Percentiles rank a stretch among this genome's conserved stretches.
Conservation (phyloP, 2,113 vertebrate genomes). For the Fulmarus glacialis region DNA sequence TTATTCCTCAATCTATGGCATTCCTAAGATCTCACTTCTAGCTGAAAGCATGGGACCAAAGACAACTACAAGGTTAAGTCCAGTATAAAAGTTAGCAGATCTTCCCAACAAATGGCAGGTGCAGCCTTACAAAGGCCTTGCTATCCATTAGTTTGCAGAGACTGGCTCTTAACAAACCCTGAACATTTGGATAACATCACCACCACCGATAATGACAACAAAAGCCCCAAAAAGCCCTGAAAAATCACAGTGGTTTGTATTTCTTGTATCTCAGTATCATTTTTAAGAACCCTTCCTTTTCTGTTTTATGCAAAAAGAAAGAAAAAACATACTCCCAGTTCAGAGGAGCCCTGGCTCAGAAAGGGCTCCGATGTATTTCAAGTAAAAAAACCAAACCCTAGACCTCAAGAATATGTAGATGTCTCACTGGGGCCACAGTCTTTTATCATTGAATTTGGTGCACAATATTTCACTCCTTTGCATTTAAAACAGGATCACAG, state of each 20-base stretch:
- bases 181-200: neutral
- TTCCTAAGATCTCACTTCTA: neutral
- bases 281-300: neutral
- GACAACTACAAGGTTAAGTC: neutral
- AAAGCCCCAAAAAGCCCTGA: neutral
- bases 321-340: neutral
- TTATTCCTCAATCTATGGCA: neutral
- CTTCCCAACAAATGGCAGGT: neutral
- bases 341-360: neutral
- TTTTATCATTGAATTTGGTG: neutral
- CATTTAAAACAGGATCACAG: slow-evolving; percentile 3
- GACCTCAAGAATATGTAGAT: neutral
- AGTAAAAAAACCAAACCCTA: neutral
- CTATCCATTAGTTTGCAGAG: neutral
- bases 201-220: neutral
- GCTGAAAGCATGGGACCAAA: neutral
- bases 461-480: neutral
- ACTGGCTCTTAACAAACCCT: neutral
- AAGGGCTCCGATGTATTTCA: neutral
- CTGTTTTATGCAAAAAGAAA: neutral
- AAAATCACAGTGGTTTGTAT: neutral
- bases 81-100: neutral
- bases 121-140: neutral
- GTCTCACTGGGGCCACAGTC: neutral
- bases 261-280: neutral